phyloP scores from a whole-genome alignment of 1,140 invertebrate species.

The Euglossa dilemma region DNA sequence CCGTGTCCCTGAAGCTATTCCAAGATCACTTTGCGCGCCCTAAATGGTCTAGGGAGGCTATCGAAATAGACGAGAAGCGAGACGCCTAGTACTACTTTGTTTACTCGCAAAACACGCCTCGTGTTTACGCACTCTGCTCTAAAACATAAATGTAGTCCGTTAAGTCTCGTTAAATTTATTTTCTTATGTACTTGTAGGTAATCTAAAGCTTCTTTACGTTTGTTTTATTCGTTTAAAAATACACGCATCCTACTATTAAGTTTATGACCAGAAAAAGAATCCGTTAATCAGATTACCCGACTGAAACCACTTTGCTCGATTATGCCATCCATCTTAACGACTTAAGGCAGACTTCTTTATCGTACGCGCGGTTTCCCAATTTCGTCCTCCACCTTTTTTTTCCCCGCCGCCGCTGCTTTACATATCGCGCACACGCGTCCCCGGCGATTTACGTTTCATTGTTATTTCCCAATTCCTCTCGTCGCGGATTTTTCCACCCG shows the following conservation, averaged over 20 bases:
- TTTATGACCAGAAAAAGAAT: neutral
- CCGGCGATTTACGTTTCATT: neutral
- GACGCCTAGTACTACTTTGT: neutral
- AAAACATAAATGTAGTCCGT: conserved; percentile 10
- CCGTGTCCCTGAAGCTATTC: no score
- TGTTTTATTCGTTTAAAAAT: neutral
- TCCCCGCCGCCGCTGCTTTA: neutral
- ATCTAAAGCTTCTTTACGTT: neutral
- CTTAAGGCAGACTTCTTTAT: neutral
- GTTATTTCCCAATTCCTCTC: neutral
- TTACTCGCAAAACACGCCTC: conserved; percentile 7
- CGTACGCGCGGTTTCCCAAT: neutral
- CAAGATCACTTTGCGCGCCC: neutral
- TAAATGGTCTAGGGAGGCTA: neutral
- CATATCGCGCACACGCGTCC: neutral
- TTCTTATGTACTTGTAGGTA: conserved; percentile 13
- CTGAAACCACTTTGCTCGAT: neutral
- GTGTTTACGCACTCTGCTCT: neutral
- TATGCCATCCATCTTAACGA: neutral
- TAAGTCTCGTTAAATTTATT: conserved; percentile 26
- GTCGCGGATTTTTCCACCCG: neutral
- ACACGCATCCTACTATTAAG: neutral
- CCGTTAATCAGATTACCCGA: neutral
- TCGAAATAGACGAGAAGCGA: neutral
- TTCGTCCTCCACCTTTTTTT: neutral